A percentile compares a stretch with the other conserved stretches of the same genome.
Conservation (phyloP, 2,888 invertebrate species). For the Autographa pulchrina region DNA sequence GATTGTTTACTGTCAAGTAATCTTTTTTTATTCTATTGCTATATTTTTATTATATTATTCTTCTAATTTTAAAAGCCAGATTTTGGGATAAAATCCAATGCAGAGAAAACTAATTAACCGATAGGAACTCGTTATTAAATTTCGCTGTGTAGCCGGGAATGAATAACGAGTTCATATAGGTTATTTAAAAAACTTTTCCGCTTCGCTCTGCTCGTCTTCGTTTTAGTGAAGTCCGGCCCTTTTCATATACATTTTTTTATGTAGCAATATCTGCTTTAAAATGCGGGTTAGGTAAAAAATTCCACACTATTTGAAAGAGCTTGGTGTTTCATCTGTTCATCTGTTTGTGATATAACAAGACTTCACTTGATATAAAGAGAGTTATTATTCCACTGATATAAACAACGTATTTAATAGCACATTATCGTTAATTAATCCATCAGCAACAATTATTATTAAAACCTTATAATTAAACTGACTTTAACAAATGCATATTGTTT, state of each 20-base stretch:
- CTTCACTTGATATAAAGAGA: constrained; percentile 11
- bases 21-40: background rate
- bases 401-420: constrained; percentile 21
- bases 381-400: constrained; percentile 17
- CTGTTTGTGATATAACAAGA: constrained; percentile 23
- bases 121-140: too few relatives aligned
- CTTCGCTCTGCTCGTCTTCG: too few relatives aligned
- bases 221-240: too few relatives aligned
- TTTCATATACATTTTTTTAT: too few relatives aligned
- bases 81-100: too few relatives aligned
- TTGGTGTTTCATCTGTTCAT: constrained; percentile 19
- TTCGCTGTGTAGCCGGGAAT: too few relatives aligned
- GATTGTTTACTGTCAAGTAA: background rate
- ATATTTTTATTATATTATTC: too few relatives aligned
- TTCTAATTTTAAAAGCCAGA: too few relatives aligned
- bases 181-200: too few relatives aligned
- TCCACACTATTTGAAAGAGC: constrained; percentile 15
- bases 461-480: constrained; percentile 6
- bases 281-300: constrained; percentile 7
- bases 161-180: too few relatives aligned
- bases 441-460: constrained; percentile 19
- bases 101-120: too few relatives aligned
- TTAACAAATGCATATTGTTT: constrained; percentile 4
- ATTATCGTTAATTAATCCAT: constrained; percentile 19
- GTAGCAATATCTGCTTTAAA: background rate